phyloP scores from a whole-genome alignment of 2,888 invertebrate genomes.

The Lamproptera curius region DNA sequence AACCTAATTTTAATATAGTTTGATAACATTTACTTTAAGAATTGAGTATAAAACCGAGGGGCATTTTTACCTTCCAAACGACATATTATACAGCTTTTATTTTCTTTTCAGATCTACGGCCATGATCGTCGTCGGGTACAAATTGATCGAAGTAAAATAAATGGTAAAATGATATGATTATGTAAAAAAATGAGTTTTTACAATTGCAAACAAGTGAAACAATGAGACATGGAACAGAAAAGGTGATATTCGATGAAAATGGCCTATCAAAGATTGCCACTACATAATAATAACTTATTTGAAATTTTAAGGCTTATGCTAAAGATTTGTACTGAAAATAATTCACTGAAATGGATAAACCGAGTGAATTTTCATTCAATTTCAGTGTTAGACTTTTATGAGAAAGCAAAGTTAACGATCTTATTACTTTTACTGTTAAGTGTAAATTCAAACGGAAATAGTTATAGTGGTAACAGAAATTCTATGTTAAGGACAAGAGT shows the following conservation, averaged over 20 bases:
- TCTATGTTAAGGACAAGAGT: slow-evolving; percentile 87
- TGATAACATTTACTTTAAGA: no score
- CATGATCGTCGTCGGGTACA: no score
- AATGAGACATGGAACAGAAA: slow-evolving; percentile 62
- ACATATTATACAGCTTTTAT: background rate
- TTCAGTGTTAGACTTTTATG: slow-evolving; percentile 29
- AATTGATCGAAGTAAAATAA: no score
- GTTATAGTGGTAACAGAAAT: slow-evolving; percentile 71
- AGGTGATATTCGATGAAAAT: slow-evolving; percentile 73
- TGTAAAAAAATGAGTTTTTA: slow-evolving; percentile 32
- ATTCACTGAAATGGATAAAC: slow-evolving; percentile 29
- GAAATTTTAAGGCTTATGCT: slow-evolving; percentile 55
- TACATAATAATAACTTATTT: slow-evolving; percentile 72
- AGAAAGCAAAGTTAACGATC: slow-evolving; percentile 17
- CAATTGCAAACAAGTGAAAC: slow-evolving; percentile 25
- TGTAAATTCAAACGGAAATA: slow-evolving; percentile 57
- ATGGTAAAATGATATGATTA: slow-evolving; percentile 23
- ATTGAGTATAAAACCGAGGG: no score
- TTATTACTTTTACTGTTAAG: slow-evolving; percentile 52
- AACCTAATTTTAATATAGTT: no score
- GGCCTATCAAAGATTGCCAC: slow-evolving; percentile 66
- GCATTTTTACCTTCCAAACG: no score
- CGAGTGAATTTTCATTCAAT: slow-evolving; percentile 28
- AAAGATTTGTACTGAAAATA: slow-evolving; percentile 24
- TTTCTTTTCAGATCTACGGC: slow-evolving; percentile 12